These are phyloP conservation scores for Cryptoprocta ferox DNA, from an alignment of 2,797 vertebrate genomes.

Conservation along the genomic window DNA sequence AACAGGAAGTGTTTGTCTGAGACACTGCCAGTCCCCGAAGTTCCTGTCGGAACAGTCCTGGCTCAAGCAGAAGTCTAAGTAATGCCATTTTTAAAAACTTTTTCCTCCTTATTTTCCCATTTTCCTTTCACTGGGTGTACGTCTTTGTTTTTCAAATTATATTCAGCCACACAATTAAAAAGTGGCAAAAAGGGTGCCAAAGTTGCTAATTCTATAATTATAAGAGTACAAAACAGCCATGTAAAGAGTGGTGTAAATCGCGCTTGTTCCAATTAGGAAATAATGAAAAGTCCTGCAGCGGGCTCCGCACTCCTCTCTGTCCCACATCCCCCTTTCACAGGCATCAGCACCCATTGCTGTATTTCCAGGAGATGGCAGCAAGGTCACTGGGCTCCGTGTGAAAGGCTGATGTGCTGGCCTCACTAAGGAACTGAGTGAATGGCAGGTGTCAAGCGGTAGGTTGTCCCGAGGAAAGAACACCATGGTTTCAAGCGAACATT, in stretches of 20 bases:
- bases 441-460: background rate
- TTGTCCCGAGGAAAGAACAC: background rate
- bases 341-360: background rate
- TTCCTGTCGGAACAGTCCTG: background rate
- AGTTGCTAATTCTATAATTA: conserved; percentile 82
- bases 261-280: conserved; percentile 64
- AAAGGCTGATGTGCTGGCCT: background rate
- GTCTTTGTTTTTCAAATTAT: conserved; percentile 80
- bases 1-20: background rate
- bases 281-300: conserved; percentile 45
- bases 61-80: background rate
- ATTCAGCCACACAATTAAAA: conserved; percentile 83
- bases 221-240: conserved; percentile 58
- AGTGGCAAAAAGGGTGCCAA: conserved; percentile 77
- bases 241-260: conserved; percentile 53
- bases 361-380: conserved; percentile 12
- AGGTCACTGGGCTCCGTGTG: background rate
- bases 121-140: conserved; percentile 73
- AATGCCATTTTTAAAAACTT: background rate
- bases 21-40: background rate
- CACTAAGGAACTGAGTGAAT: background rate
- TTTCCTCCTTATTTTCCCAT: conserved; percentile 14
- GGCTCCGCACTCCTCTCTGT: background rate
- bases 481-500: background rate
- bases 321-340: conserved; percentile 7